Percentiles rank a stretch among this genome's conserved stretches.
Evolutionary conservation across 2,888 invertebrate genomes (phyloP).

Genomic region (Tachystola acroxantha): DNA sequence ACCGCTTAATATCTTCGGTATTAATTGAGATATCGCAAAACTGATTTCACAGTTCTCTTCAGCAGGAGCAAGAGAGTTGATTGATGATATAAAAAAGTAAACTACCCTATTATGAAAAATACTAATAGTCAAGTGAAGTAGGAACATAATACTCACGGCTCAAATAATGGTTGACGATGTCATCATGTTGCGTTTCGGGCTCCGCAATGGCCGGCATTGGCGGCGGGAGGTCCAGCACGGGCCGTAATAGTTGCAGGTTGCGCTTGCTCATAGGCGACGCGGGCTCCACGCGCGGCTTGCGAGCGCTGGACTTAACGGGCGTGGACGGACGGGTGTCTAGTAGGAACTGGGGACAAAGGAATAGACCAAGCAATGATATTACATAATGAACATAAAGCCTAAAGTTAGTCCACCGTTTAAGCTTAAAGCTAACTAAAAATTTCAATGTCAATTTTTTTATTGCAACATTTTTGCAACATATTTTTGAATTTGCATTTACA

Average conservation of each 20-base stretch:
- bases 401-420: not conserved
- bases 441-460: no score
- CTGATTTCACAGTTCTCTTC: no score
- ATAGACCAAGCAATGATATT: not conserved
- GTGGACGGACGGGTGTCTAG: slow-evolving; percentile 44
- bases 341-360: slow-evolving; percentile 35
- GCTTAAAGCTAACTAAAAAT: no score
- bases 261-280: slow-evolving; percentile 71
- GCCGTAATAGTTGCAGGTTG: slow-evolving; percentile 72
- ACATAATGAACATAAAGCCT: not conserved
- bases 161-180: slow-evolving; percentile 60
- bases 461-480: no score
- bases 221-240: slow-evolving; percentile 26
- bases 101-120: no score
- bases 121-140: no score
- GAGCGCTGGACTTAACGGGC: slow-evolving; percentile 38
- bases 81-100: no score
- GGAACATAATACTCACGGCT: slow-evolving; percentile 60
- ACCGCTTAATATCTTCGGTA: no score
- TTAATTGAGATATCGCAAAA: no score
- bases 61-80: no score
- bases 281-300: slow-evolving; percentile 34
- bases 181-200: slow-evolving; percentile 19
- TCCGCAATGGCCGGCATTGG: slow-evolving; percentile 23
- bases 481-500: no score